Evolutionary conservation across 1,140 invertebrate species (phyloP).

Genomic region (Proctacanthus coquilletti): DNA sequence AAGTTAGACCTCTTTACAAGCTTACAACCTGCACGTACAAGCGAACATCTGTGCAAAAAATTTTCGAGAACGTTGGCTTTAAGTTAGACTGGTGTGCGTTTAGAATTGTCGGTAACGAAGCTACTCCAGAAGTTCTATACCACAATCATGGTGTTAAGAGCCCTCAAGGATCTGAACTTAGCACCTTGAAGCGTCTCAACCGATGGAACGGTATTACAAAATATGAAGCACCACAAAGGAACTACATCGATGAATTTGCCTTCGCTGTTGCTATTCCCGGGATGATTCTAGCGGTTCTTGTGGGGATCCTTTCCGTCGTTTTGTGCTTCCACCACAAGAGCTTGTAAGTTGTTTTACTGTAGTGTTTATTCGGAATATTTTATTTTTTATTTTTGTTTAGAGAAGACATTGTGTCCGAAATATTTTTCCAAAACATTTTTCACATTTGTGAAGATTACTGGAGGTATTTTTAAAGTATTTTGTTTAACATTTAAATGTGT

Average conservation of each 20-base stretch:
- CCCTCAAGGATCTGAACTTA: slow-evolving; percentile 9
- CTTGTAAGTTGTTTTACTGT: slow-evolving; percentile 46
- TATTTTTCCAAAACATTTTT: slow-evolving; percentile 29
- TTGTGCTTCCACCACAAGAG: slow-evolving; percentile 63
- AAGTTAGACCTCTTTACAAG: slow-evolving; percentile 64
- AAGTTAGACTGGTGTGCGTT: slow-evolving; percentile 82
- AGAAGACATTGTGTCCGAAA: slow-evolving; percentile 12
- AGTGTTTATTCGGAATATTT: too few species aligned
- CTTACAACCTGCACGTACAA: slow-evolving; percentile 67
- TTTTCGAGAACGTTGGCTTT: slow-evolving; percentile 62
- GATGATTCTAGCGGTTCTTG: slow-evolving; percentile 46
- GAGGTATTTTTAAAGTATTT: slow-evolving; percentile 8
- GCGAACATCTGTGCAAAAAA: slow-evolving; percentile 64
- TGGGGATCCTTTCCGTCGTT: slow-evolving; percentile 49
- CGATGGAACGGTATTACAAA: slow-evolving; percentile 31
- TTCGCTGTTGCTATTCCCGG: slow-evolving; percentile 55
- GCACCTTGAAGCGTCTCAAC: slow-evolving; percentile 8
- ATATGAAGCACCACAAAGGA: slow-evolving; percentile 45
- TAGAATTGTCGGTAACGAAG: slow-evolving; percentile 41
- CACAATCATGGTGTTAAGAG: slow-evolving; percentile 15
- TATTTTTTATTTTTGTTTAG: slow-evolving; percentile 7
- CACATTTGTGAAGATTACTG: slow-evolving; percentile 23
- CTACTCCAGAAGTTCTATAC: slow-evolving; percentile 18
- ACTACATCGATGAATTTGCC: slow-evolving; percentile 51
- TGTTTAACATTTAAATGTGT: background rate